phyloP scores from a whole-genome alignment of 2,113 vertebrate species.

The Campylomormyrus tamandua region DNA sequence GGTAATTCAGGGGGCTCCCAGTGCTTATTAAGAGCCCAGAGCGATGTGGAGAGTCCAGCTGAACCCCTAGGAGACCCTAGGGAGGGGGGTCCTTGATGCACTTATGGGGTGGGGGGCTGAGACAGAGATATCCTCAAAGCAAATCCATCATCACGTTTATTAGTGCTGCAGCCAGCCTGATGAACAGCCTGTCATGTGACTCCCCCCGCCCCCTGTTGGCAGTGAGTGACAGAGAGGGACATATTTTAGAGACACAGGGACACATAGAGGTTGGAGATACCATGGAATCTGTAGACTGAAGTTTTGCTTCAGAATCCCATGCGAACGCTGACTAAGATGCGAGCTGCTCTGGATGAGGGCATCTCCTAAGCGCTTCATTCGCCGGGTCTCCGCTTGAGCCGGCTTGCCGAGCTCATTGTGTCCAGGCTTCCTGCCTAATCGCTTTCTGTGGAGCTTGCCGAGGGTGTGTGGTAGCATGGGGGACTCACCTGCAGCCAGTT shows the following conservation, averaged over 20 bases:
- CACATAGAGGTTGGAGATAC: background rate
- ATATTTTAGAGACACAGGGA: background rate
- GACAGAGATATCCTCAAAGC: background rate
- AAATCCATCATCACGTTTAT: constrained; percentile 7
- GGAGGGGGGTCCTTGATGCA: background rate
- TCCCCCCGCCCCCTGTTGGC: background rate
- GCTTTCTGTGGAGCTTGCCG: background rate
- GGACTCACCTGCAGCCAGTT: background rate
- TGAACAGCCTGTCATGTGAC: constrained; percentile 1
- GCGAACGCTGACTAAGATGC: background rate
- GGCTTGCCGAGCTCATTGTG: background rate
- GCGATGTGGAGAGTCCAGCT: background rate
- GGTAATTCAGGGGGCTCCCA: background rate
- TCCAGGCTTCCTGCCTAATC: background rate
- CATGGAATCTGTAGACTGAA: background rate
- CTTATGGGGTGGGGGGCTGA: background rate
- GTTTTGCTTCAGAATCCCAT: background rate
- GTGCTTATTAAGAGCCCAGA: background rate
- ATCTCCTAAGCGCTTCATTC: background rate
- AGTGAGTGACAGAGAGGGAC: background rate
- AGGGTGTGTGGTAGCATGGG: background rate
- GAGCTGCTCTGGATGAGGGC: background rate
- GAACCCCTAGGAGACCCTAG: background rate
- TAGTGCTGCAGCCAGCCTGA: background rate
- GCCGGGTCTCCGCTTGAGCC: background rate